phyloP scores from a whole-genome alignment of 92 coral and sea anemone species.

The Meandrina meandrites region DNA sequence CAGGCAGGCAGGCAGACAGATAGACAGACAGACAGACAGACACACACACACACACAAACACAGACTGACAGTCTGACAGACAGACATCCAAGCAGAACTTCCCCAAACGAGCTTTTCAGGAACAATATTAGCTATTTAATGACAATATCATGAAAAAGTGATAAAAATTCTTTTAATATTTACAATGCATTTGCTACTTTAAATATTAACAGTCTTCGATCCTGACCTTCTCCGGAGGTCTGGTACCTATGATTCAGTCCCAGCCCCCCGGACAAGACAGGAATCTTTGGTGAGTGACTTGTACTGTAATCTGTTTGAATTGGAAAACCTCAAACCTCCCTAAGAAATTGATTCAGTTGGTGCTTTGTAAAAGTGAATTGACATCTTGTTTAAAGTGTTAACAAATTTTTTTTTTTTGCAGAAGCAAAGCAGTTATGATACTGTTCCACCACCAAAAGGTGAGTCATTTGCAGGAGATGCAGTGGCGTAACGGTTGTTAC shows the following conservation, averaged over 20 bases:
- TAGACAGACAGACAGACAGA: no score
- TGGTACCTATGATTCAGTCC: conserved; percentile 82
- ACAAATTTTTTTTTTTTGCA: conserved; percentile 18
- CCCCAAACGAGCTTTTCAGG: no score
- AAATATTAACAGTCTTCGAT: neutral
- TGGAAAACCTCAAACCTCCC: neutral
- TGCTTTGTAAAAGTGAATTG: neutral
- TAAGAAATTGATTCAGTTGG: neutral
- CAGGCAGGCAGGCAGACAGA: no score
- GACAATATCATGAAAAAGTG: no score
- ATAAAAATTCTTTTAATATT: no score
- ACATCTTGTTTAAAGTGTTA: neutral
- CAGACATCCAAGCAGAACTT: no score
- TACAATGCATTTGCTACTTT: neutral
- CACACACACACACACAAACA: no score
- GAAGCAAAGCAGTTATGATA: conserved; percentile 72
- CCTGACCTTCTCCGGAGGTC: conserved; percentile 44
- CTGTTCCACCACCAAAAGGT: conserved; percentile 70
- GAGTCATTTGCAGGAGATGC: neutral
- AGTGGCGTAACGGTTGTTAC: neutral
- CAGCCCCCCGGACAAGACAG: conserved; percentile 45
- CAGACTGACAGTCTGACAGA: no score
- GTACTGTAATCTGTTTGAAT: neutral
- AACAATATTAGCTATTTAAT: no score
- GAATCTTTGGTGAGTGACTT: conserved; percentile 28